Evolutionary conservation across 2,797 vertebrate genomes (phyloP).

Genomic region (Gadopsis bispinosus): DNA sequence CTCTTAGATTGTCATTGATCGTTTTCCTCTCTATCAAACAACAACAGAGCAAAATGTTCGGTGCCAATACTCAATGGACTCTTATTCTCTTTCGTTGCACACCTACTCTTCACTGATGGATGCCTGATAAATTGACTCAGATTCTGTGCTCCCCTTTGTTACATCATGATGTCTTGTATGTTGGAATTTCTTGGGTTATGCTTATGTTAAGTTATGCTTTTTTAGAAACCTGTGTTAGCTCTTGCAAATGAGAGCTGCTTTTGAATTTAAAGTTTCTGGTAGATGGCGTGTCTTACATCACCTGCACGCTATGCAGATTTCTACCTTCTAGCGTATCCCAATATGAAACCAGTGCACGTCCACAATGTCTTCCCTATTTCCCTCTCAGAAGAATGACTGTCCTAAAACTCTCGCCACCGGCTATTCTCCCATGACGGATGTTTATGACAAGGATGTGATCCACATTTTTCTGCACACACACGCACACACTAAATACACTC

Average conservation of each 20-base stretch:
- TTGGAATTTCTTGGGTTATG: slow-evolving; percentile 9
- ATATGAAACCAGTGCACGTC: slow-evolving; percentile 59
- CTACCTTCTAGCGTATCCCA: background rate
- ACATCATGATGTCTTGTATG: background rate
- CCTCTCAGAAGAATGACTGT: slow-evolving; percentile 40
- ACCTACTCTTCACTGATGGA: slow-evolving; percentile 44
- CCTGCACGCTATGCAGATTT: slow-evolving; percentile 27
- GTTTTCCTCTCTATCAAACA: slow-evolving; percentile 49
- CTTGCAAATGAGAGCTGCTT: slow-evolving; percentile 2
- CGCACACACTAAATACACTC: slow-evolving; percentile 9
- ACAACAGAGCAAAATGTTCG: slow-evolving; percentile 53
- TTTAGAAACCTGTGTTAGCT: background rate
- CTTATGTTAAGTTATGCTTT: background rate
- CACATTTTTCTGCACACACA: slow-evolving; percentile 53
- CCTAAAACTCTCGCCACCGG: slow-evolving; percentile 62
- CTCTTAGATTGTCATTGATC: slow-evolving; percentile 64
- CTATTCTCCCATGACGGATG: slow-evolving; percentile 66
- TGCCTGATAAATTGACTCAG: slow-evolving; percentile 42
- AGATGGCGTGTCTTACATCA: background rate
- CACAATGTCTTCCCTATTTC: slow-evolving; percentile 43
- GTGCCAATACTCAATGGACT: slow-evolving; percentile 19
- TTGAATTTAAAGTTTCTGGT: slow-evolving; percentile 4
- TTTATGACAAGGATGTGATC: slow-evolving; percentile 73
- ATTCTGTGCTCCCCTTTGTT: slow-evolving; percentile 31
- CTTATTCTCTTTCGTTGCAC: slow-evolving; percentile 35